phyloP scores from a whole-genome alignment of 2,888 invertebrate genomes.

The Rosalia funebris region DNA sequence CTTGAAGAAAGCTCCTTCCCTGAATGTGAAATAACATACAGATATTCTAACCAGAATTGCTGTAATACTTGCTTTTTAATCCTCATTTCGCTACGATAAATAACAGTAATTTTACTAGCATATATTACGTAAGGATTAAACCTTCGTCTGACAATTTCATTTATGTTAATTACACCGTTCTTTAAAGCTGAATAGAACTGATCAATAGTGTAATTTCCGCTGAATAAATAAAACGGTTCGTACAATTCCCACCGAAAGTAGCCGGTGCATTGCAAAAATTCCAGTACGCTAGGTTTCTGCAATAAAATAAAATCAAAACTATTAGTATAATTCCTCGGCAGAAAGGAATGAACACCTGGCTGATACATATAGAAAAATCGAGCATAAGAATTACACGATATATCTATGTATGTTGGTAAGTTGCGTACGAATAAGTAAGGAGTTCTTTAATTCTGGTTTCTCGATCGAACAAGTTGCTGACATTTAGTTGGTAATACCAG shows the following conservation, averaged over 20 bases:
- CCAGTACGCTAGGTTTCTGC: slow-evolving; percentile 4
- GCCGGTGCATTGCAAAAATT: not conserved
- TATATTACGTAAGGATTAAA: too few relatives aligned
- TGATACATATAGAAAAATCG: not conserved
- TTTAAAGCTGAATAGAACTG: not conserved
- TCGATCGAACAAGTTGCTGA: not conserved
- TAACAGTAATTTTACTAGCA: too few relatives aligned
- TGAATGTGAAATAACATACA: too few relatives aligned
- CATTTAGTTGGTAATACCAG: not conserved
- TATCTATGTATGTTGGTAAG: not conserved
- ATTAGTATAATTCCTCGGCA: slow-evolving; percentile 7
- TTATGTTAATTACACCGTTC: not conserved
- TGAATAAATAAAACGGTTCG: not conserved
- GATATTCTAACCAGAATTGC: too few relatives aligned
- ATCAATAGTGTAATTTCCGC: not conserved
- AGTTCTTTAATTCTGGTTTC: not conserved
- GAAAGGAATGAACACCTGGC: slow-evolving; percentile 19
- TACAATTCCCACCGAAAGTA: not conserved
- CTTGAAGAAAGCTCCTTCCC: too few relatives aligned
- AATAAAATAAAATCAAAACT: slow-evolving; percentile 21
- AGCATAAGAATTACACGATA: not conserved
- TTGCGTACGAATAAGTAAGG: not conserved
- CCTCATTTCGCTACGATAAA: too few relatives aligned
- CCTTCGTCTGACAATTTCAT: too few relatives aligned
- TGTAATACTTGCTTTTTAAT: too few relatives aligned